Percentiles rank a stretch among this genome's conserved stretches.
Conservation (phyloP, 2,797 vertebrate genomes). For the Phyllotis vaccarum region DNA sequence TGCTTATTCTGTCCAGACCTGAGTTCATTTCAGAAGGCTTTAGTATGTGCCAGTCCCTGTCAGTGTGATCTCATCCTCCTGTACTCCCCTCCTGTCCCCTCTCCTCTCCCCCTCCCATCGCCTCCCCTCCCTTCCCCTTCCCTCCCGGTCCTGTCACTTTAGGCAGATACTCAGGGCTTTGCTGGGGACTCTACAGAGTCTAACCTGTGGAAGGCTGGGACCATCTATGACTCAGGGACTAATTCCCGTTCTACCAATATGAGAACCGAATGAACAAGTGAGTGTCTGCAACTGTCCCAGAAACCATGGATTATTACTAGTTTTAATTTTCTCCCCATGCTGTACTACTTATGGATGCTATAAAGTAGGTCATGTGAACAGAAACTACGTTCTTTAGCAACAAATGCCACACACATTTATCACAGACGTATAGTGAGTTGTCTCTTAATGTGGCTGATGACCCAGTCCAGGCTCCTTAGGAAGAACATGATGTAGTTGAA, state of each 20-base stretch:
- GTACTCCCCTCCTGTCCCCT: neutral
- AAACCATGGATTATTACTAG: neutral
- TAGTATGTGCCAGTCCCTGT: neutral
- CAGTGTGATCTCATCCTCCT: neutral
- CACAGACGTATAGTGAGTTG: neutral
- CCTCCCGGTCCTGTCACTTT: accelerated
- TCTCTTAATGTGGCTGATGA: neutral
- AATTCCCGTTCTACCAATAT: neutral
- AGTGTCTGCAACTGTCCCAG: neutral
- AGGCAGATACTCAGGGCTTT: conserved; percentile 3
- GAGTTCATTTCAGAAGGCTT: neutral
- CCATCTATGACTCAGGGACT: neutral
- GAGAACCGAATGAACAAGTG: neutral
- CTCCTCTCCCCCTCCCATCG: too few relatives aligned
- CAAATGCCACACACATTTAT: neutral
- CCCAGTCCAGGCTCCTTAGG: neutral
- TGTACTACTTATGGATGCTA: neutral
- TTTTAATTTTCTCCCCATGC: conserved; percentile 29
- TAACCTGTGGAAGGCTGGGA: neutral
- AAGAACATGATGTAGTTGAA: neutral
- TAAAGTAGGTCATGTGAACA: neutral
- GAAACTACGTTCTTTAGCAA: conserved; percentile 12
- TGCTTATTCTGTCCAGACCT: neutral
- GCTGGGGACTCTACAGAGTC: neutral
- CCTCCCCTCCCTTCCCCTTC: too few relatives aligned